Evolutionary conservation across 2,797 vertebrate genomes (phyloP).

Genomic region (Poeciliopsis turneri): DNA sequence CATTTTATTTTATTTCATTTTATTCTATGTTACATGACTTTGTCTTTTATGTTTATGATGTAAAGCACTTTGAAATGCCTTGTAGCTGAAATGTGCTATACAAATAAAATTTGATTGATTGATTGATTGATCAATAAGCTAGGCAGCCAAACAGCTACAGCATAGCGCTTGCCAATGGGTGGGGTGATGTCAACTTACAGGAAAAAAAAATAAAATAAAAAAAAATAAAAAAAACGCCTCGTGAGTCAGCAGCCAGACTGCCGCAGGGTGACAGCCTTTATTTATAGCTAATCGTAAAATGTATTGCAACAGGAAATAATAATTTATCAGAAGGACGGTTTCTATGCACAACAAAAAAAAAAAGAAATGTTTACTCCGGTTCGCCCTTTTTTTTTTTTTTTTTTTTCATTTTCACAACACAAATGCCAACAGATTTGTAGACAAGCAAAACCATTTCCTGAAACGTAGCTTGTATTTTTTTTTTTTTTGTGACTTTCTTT

Average conservation of each 20-base stretch:
- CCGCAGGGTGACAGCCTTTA: neutral
- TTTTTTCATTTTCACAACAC: neutral
- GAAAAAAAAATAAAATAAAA: neutral
- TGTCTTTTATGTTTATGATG: no score
- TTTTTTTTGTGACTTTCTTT: neutral
- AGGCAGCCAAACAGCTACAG: neutral
- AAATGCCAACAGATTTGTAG: neutral
- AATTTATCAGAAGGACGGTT: neutral
- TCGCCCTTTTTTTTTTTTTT: no score
- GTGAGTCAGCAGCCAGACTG: constrained; percentile 6
- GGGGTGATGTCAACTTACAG: neutral
- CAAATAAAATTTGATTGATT: no score
- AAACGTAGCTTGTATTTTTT: neutral
- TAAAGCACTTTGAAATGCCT: no score
- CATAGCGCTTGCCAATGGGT: neutral
- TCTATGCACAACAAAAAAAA: no score
- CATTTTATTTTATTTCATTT: no score
- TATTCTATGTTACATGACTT: no score
- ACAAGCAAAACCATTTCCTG: neutral
- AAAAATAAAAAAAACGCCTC: neutral
- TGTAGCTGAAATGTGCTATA: no score
- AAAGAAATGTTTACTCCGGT: neutral
- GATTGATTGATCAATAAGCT: neutral
- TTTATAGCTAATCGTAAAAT: neutral
- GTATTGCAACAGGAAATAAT: neutral